phyloP scores from a whole-genome alignment of 2,888 invertebrate species.

The Melanchra persicariae region DNA sequence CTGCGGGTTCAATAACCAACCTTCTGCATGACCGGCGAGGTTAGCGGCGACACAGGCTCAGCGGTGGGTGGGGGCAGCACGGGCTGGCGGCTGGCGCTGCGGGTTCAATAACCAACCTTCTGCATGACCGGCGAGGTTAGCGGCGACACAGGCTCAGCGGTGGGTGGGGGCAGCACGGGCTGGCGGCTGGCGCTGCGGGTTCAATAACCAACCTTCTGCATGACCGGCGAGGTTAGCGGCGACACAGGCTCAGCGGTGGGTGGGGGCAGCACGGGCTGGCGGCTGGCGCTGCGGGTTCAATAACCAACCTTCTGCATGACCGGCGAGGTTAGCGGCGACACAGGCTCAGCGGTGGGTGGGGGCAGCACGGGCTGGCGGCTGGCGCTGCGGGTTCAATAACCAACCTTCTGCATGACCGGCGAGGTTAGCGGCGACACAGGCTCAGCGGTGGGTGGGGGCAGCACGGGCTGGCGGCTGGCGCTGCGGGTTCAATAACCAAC shows the following conservation, averaged over 20 bases:
- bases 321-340: constrained; percentile 35
- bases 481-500: constrained; percentile 16
- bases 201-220: no score
- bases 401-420: no score
- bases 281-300: constrained; percentile 1
- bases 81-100: background rate
- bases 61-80: background rate
- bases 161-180: background rate
- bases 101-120: no score
- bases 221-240: background rate
- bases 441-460: background rate
- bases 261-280: background rate
- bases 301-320: no score
- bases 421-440: background rate
- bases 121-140: constrained; percentile 47
- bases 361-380: constrained; percentile 6
- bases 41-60: background rate
- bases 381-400: constrained; percentile 11
- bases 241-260: background rate
- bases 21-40: constrained; percentile 6
- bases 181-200: constrained; percentile 4
- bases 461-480: background rate
- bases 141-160: background rate
- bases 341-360: background rate
- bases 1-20: no score